Conservation (phyloP, 2,113 vertebrate genomes). For the Platycercus adscitus region DNA sequence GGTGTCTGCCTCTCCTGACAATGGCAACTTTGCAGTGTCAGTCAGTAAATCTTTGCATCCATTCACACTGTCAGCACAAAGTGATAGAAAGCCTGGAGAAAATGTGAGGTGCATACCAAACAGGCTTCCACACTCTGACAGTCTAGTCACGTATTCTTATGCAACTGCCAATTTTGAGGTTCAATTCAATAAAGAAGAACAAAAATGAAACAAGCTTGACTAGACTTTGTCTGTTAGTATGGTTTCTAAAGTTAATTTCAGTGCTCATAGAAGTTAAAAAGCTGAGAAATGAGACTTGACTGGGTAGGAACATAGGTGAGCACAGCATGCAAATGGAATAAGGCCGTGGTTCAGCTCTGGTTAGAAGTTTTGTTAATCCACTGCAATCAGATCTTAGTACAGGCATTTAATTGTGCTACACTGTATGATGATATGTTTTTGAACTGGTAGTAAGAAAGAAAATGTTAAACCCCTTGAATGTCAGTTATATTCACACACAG, state of each 20-base stretch:
- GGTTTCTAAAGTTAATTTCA: conserved; percentile 37
- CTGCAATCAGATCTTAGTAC: not conserved
- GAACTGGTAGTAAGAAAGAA: conserved; percentile 2
- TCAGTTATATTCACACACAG: not conserved
- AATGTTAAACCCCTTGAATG: not conserved
- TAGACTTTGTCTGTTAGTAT: not conserved
- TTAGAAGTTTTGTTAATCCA: conserved; percentile 1
- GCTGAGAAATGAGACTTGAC: not conserved
- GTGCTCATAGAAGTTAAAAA: conserved; percentile 7
- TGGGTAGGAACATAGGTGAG: not conserved
- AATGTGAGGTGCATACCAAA: conserved; percentile 23
- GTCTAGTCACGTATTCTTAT: conserved; percentile 21
- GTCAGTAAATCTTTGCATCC: conserved; percentile 47
- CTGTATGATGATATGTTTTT: not conserved
- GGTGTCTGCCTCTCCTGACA: conserved; percentile 37
- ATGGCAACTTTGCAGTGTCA: conserved; percentile 46
- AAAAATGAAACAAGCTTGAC: conserved; percentile 29
- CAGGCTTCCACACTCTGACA: not conserved
- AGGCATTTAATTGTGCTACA: not conserved
- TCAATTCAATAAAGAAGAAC: conserved; percentile 49
- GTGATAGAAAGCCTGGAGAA: conserved; percentile 23
- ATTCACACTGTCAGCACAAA: conserved; percentile 48
- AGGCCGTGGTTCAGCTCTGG: not conserved
- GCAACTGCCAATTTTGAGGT: conserved; percentile 42
- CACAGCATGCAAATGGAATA: not conserved